Conservation (phyloP, 2,888 invertebrate species). For the Eupithecia abbreviata region DNA sequence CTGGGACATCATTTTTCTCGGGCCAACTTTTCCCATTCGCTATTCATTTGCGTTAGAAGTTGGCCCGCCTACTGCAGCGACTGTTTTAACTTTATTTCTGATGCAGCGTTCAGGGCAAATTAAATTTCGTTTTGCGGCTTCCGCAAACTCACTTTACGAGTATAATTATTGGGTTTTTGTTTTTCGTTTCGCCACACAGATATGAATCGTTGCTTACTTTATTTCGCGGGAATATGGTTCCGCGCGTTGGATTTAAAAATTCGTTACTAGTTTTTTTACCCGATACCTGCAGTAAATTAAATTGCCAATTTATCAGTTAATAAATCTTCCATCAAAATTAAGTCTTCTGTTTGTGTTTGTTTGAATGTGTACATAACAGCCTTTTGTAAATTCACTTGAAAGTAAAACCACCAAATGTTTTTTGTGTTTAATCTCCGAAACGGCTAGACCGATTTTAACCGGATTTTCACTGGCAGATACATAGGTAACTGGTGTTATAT, state of each 20-base stretch:
- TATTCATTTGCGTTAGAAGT: conserved; percentile 84
- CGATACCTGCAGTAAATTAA: background rate
- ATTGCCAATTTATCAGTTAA: background rate
- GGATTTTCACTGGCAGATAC: background rate
- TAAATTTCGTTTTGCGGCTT: conserved; percentile 84
- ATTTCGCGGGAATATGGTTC: conserved; percentile 55
- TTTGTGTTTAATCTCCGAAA: background rate
- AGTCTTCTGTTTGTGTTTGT: background rate
- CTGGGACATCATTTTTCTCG: conserved; percentile 82
- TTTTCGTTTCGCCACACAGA: conserved; percentile 56
- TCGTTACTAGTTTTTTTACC: conserved; percentile 7
- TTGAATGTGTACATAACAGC: background rate
- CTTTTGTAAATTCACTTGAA: background rate
- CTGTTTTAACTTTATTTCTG: conserved; percentile 84
- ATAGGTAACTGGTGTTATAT: background rate
- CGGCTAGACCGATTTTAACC: background rate
- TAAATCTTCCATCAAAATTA: background rate
- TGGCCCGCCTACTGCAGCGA: conserved; percentile 79
- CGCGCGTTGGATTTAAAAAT: conserved; percentile 16
- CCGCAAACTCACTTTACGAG: conserved; percentile 79
- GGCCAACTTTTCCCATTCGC: conserved; percentile 82
- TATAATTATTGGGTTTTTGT: conserved; percentile 76
- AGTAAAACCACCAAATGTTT: background rate
- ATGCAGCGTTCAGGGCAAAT: conserved; percentile 84
- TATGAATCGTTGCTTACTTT: conserved; percentile 70